Percentiles rank a stretch among this genome's conserved stretches.
phyloP scores from a whole-genome alignment of 2,797 vertebrate species.

The Eulemur albifrons region DNA sequence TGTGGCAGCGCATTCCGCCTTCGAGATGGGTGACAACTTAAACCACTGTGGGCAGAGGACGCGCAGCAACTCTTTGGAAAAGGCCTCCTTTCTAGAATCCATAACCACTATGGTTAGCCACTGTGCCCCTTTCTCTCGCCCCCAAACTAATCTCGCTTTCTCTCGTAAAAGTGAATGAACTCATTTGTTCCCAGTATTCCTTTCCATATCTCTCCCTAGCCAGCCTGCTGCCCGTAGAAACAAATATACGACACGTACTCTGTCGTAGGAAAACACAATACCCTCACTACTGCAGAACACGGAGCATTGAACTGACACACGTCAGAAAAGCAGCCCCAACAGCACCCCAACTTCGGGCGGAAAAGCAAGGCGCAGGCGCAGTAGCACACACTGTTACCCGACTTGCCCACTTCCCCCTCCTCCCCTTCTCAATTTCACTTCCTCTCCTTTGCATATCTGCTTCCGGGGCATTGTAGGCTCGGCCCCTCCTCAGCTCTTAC shows the following conservation, averaged over 20 bases:
- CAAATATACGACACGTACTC: background rate
- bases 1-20: background rate
- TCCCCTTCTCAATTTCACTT: background rate
- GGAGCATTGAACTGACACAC: background rate
- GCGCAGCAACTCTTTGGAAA: background rate
- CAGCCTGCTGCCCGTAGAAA: background rate
- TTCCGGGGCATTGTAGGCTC: constrained; percentile 80
- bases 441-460: constrained; percentile 58
- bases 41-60: background rate
- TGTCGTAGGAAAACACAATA: background rate
- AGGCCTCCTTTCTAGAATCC: background rate
- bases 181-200: background rate
- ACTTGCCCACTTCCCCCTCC: background rate
- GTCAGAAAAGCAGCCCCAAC: accelerated
- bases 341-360: constrained; percentile 18
- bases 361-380: constrained; percentile 57
- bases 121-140: background rate
- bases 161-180: background rate
- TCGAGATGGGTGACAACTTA: background rate
- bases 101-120: background rate
- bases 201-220: background rate
- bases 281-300: background rate
- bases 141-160: background rate
- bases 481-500: constrained; percentile 75
- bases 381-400: background rate